Evolutionary conservation across 2,888 invertebrate genomes (phyloP), one percentile per base, ranked within the genome.

Genomic region (Calameuta filiformis): DNA sequence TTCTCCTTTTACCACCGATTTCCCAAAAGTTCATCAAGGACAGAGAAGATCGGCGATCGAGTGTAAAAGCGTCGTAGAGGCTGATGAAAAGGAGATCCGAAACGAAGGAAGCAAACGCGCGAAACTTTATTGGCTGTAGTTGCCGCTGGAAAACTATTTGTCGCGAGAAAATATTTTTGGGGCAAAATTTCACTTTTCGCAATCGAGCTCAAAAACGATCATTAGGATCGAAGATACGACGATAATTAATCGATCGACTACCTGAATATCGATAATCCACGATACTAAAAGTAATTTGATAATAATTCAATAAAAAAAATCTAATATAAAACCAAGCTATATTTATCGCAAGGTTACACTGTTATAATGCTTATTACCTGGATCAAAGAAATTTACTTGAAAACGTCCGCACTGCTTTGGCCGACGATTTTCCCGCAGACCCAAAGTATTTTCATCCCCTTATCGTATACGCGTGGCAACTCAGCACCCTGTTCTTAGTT

Each of bases 131-230:
- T 6, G 23, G 78, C 81, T 77, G 77, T 81, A 83, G 83, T 83
- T 83, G 75, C 81, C 77, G 74, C n/a, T 75, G 81, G 80, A 83
- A 85, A 81, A 81, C 81, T 82, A 82, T 81, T 83, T 84, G 84
- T 81, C 84, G 82, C 85, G 83, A 83, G 82, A 85, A 85, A 83
- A 83, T 82, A 82, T 84, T 80, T 82, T 78, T 35, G 3, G 3
- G 79, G 75, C 78, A 79, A 78, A 84, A 83, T 76, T 79, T 82
- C 74, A 71, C 76, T 78, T 77, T 79, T 75, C 76, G 79, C 33
- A 23, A 56, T 56, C 23, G 56, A 23, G 2, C 56, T 31, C 0
- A 9, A 56, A 56, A 2, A 9, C 0, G 9, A 9, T 56, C 9
- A 2, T 9, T 6, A 0, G 23, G 23, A 56, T 56, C 9, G 56